Conservation (phyloP, 2,797 vertebrate species). For the Lindbergichthys nudifrons region DNA sequence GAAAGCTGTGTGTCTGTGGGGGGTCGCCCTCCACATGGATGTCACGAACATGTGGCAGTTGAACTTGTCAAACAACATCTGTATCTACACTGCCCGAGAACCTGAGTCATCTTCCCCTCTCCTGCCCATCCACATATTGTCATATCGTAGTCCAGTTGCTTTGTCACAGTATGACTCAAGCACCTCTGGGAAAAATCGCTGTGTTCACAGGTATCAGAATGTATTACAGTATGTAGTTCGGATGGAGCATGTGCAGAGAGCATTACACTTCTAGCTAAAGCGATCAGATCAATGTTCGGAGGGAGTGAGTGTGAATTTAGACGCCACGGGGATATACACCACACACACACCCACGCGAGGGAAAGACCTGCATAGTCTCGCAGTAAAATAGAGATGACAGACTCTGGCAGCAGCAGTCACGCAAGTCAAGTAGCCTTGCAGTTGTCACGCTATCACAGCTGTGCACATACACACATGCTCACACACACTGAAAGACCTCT, state of each 20-base stretch:
- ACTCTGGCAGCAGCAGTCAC: constrained; percentile 78
- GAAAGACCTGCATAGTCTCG: constrained; percentile 81
- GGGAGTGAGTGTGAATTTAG: constrained; percentile 49
- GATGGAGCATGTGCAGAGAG: constrained; percentile 14
- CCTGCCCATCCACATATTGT: constrained; percentile 6
- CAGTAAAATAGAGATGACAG: constrained; percentile 83
- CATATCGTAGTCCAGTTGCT: neutral
- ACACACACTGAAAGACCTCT: constrained; percentile 28
- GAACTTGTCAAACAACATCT: constrained; percentile 66
- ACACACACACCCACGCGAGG: constrained; percentile 51
- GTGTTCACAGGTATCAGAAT: constrained; percentile 12
- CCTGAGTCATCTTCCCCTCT: constrained; percentile 22
- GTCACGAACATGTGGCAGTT: constrained; percentile 48
- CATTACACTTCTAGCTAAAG: constrained; percentile 12
- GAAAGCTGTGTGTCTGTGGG: neutral
- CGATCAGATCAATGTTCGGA: constrained; percentile 60
- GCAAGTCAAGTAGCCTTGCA: constrained; percentile 74
- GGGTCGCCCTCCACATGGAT: neutral
- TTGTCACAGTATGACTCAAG: constrained; percentile 9
- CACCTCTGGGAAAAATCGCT: neutral
- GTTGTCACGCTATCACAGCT: constrained; percentile 82
- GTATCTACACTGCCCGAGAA: constrained; percentile 26
- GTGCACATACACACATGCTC: constrained; percentile 28
- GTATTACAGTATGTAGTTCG: neutral
- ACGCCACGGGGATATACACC: constrained; percentile 46